Base-by-base conservation (phyloP, 92 coral and sea anemone genomes). In the Montipora capitata region DNA sequence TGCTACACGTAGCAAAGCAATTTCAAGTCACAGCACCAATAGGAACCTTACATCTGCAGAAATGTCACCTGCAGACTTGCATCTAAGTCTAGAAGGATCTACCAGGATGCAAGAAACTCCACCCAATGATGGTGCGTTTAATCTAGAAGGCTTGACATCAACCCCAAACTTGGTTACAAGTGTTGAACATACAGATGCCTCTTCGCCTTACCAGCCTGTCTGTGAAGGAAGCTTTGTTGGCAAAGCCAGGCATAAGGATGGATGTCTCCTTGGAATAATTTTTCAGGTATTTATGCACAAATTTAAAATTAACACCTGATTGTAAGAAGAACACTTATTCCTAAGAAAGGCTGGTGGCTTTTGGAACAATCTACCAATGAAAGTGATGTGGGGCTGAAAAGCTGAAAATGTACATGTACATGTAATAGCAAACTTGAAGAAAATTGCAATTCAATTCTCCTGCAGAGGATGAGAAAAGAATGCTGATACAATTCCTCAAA, bases 171-270 rank as follows among this genome's bases (percentile, higher is more conserved):
- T 97, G 56, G 94, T 88, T 67, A 95, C 98, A 12, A 88, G 91
- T 42, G 91, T 91, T 15, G 89, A 89, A 51, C 84, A 86, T 52
- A 96, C 98, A 2, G 93, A 94, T 1, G 81, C 92, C 7, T 91
- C 85, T 70, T 93, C 94, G 3, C 99, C 96, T n/a, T 76, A 48
- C 5, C 99, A 97, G 64, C 99, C 98, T n/a, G 94, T 97, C 20
- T 97, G 98, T 71, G 99, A 97, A 72, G 99, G 99, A 4, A 90
- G 93, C 86, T 97, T 97, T 69, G 78, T 91, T 27, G 99, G 99
- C 7, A 89, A 89, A 72, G 99, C 96, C 35, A 92, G 89, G 48
- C 99, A 97, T 80, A 91, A 92, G 49, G 98, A 97, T 85, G 99
- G 99, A 10, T 92, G 96, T 20, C 95, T 93, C 10, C 95, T 97